Evolutionary conservation across 2,797 vertebrate species (phyloP).

Genomic region (Gastrophryne carolinensis): DNA sequence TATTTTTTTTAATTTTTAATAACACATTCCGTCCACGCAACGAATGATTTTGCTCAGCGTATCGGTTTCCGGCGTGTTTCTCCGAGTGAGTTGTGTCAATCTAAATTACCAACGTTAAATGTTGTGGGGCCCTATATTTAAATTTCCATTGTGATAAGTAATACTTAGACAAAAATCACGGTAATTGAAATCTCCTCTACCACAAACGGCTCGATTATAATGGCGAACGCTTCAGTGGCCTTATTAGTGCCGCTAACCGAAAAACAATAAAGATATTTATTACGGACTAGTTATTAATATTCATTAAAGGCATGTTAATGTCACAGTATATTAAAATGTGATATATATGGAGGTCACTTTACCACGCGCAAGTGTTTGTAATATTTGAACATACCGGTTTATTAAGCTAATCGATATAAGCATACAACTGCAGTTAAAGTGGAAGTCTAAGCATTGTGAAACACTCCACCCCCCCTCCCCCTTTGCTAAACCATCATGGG

Average conservation of each 20-base stretch:
- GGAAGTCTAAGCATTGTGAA: no score
- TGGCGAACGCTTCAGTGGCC: constrained; percentile 29
- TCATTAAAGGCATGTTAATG: not conserved
- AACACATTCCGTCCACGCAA: constrained; percentile 8
- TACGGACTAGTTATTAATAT: constrained; percentile 18
- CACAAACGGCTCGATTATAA: constrained; percentile 2
- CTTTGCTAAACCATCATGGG: no score
- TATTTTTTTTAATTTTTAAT: constrained; percentile 25
- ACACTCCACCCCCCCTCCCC: no score
- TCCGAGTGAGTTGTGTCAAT: constrained; percentile 31
- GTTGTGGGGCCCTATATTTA: constrained; percentile 21
- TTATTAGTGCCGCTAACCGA: constrained; percentile 7
- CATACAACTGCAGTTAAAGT: no score
- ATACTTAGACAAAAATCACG: constrained; percentile 32
- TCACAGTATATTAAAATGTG: no score
- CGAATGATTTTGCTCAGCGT: constrained; percentile 12
- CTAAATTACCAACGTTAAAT: constrained; percentile 33
- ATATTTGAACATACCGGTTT: no score
- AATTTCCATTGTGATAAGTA: constrained; percentile 38
- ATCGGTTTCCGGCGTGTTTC: constrained; percentile 15
- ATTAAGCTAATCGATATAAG: no score
- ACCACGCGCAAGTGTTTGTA: no score
- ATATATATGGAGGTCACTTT: no score
- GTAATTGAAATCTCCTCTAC: constrained; percentile 13
- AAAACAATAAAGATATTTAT: constrained; percentile 34